A percentile compares a stretch with the other conserved stretches of the same genome.
phyloP scores from a whole-genome alignment of 1,140 invertebrate species.

The Metopolophium dirhodum region DNA sequence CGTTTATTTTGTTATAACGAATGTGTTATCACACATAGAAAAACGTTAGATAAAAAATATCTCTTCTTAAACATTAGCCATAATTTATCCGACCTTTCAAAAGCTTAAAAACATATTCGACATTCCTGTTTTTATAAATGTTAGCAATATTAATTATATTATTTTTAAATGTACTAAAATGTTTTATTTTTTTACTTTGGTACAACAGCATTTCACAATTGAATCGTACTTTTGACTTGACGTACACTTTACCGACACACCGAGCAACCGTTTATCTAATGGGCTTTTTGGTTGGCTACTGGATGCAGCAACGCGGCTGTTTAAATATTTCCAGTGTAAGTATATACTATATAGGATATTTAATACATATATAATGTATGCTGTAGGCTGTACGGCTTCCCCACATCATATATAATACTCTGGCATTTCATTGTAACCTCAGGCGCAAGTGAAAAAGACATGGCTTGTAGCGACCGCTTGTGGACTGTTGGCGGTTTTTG shows the following conservation, averaged over 20 bases:
- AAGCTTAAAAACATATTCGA: not conserved
- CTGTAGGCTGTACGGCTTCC: not conserved
- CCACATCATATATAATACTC: not conserved
- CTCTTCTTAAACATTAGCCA: not conserved
- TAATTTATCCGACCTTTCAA: not conserved
- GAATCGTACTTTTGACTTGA: conserved; percentile 64
- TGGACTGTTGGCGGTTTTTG: conserved; percentile 69
- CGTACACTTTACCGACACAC: conserved; percentile 69
- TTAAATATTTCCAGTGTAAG: conserved; percentile 63
- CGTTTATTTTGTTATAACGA: too few relatives aligned
- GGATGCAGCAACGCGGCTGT: conserved; percentile 66
- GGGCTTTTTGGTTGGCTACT: conserved; percentile 69
- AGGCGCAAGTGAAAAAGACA: conserved; percentile 7
- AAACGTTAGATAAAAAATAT: not conserved
- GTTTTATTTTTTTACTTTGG: not conserved
- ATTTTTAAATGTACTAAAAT: not conserved
- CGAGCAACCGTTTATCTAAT: conserved; percentile 72
- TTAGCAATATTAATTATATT: not conserved
- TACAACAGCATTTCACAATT: conserved; percentile 58
- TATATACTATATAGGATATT: not conserved
- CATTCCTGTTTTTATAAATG: not conserved
- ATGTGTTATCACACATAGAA: not conserved
- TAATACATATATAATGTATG: not conserved
- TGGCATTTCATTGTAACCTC: not conserved
- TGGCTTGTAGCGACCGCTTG: conserved; percentile 67